phyloP scores from a whole-genome alignment of 2,888 invertebrate species.

The Aromia moschata region DNA sequence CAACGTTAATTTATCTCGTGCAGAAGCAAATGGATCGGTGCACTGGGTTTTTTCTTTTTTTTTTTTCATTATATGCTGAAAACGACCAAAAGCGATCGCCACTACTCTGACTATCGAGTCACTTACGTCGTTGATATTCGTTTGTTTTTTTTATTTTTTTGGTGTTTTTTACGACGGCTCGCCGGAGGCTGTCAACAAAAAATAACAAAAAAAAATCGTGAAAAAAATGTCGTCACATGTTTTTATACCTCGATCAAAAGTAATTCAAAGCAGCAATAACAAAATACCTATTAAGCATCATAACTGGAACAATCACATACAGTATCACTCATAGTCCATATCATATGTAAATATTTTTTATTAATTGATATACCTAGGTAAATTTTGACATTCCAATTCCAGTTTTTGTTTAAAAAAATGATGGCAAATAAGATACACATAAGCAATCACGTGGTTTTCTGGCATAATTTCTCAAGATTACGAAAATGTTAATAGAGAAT shows the following conservation, averaged over 20 bases:
- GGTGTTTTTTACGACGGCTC: slow-evolving; percentile 29
- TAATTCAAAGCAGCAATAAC: slow-evolving; percentile 13
- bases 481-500: too few species aligned
- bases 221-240: slow-evolving; percentile 4
- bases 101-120: not conserved
- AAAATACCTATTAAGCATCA: not conserved
- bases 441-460: too few species aligned
- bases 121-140: slow-evolving; percentile 32
- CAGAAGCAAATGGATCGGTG: slow-evolving; percentile 7
- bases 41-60: slow-evolving; percentile 21
- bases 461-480: too few species aligned
- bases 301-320: too few species aligned
- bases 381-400: too few species aligned
- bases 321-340: too few species aligned
- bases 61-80: not conserved
- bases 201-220: slow-evolving; percentile 19
- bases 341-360: too few species aligned
- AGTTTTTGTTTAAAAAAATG: too few species aligned
- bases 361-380: too few species aligned
- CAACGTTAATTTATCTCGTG: slow-evolving; percentile 38
- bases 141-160: slow-evolving; percentile 18
- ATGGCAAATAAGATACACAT: too few species aligned
- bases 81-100: slow-evolving; percentile 5
- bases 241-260: slow-evolving; percentile 23
- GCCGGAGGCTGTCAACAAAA: slow-evolving; percentile 34